Base-by-base conservation (phyloP, 2,888 invertebrate species). In the Tromatobia lineatoria region DNA sequence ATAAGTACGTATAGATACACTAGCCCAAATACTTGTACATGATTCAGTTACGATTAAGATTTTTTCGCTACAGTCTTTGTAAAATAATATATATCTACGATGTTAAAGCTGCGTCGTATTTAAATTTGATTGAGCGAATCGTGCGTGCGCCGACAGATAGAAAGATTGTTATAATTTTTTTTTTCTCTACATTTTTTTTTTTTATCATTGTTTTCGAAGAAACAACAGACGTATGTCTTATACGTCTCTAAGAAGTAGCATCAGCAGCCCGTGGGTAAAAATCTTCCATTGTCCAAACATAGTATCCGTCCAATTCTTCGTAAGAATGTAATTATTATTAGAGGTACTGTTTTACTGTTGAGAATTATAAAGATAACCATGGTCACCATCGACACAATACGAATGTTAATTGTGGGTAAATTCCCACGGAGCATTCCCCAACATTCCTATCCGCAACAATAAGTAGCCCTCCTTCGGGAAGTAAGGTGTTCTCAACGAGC, bases 401-500 rank as follows among this genome's bases (percentile, higher is more conserved):
- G 88, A 90, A 85, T 91, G 89, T 93, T 94, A 94, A 94, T 93
- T 92, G 93, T 93, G 94, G 92, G 93, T 94, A 93, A 93, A 92
- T 93, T 94, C 93, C 92, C 93, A 93, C 90, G 91, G 89, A 89
- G 89, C 87, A 85, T 89, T 88, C 87, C 87, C 89, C 89, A 87
- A 88, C 79, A 87, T 87, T 87, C 81, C 85, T 83, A 38, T 64
- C 81, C 82, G 83, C 79, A 88, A 87, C 86, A 87, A 87, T 87
- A 87, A 71, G 50, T 52, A 75, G 77, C 66, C 83, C 85, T 85
- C 80, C 86, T 85, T 86, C 79, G 85, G 82, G 86, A 88, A 88
- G 86, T 78, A 77, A 86, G 76, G 74, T 80, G 79, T 76, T 81
- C 76, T 64, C 77, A 66, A 75, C 82, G 79, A 81, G 67, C 78